A percentile compares a stretch with the other conserved stretches of the same genome.
Evolutionary conservation across 2,888 invertebrate species (phyloP).

Genomic region (Megamerina dolium): DNA sequence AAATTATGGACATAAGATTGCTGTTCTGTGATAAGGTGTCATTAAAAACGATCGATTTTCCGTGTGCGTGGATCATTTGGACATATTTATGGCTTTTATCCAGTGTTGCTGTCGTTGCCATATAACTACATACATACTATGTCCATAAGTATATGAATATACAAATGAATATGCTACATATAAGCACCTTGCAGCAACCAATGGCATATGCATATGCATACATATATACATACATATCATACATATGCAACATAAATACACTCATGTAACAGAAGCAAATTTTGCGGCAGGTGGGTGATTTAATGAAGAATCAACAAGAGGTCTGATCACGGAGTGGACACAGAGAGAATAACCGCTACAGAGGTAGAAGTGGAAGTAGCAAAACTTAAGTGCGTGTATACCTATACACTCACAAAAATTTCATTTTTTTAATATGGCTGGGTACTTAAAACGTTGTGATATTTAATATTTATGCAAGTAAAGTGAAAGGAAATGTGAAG

Average conservation of each 20-base stretch:
- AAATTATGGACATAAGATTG: slow-evolving; percentile 35
- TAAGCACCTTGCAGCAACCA: slow-evolving; percentile 1
- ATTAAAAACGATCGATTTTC: slow-evolving; percentile 37
- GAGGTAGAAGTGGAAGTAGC: too few relatives aligned
- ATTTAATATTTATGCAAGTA: too few relatives aligned
- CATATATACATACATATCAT: background rate
- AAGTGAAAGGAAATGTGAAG: too few relatives aligned
- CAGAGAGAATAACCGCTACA: slow-evolving; percentile 2
- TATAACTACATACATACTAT: background rate
- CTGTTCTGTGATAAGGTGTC: slow-evolving; percentile 35
- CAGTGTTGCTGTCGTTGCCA: slow-evolving; percentile 5
- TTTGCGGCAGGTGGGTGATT: slow-evolving; percentile 29
- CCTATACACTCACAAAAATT: too few relatives aligned
- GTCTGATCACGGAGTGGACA: too few relatives aligned
- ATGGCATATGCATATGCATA: slow-evolving; percentile 1
- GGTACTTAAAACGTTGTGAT: too few relatives aligned
- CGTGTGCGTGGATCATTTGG: slow-evolving; percentile 29
- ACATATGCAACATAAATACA: background rate
- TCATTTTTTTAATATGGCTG: too few relatives aligned
- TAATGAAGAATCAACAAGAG: slow-evolving; percentile 20
- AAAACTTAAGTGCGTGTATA: too few relatives aligned
- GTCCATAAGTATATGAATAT: background rate
- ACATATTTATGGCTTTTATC: slow-evolving; percentile 30
- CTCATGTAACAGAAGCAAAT: slow-evolving; percentile 15
- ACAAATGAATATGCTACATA: background rate